Conservation (phyloP, 2,888 invertebrate species). For the Amorpha juglandis region DNA sequence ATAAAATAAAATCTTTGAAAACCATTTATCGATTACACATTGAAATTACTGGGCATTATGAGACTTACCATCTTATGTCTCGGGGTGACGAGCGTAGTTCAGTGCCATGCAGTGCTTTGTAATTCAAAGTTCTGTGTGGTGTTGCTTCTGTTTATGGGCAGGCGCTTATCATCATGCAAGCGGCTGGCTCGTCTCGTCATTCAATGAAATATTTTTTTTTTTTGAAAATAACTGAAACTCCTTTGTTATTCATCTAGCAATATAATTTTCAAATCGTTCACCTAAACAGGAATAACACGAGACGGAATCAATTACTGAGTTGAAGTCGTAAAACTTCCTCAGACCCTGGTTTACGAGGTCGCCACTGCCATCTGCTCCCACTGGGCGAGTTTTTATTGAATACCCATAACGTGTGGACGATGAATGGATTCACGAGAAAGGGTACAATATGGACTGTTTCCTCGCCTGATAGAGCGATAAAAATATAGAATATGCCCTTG, state of each 20-base stretch:
- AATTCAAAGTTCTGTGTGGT: too few relatives aligned
- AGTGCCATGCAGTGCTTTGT: too few relatives aligned
- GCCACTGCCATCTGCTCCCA: slow-evolving; percentile 55
- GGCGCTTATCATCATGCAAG: too few relatives aligned
- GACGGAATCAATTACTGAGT: slow-evolving; percentile 53
- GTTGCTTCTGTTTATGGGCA: too few relatives aligned
- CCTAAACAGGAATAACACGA: slow-evolving; percentile 42
- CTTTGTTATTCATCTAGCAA: not conserved
- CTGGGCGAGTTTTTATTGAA: slow-evolving; percentile 54
- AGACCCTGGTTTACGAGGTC: slow-evolving; percentile 53
- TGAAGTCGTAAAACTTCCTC: slow-evolving; percentile 52
- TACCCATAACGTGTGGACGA: slow-evolving; percentile 50
- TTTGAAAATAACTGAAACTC: not conserved
- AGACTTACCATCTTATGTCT: not conserved
- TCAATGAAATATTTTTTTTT: too few relatives aligned
- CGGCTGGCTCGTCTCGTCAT: too few relatives aligned
- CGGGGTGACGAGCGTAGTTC: too few relatives aligned
- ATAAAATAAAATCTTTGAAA: not conserved
- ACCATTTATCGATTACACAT: not conserved
- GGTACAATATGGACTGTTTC: slow-evolving; percentile 17
- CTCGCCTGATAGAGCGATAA: slow-evolving; percentile 17
- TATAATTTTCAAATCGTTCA: slow-evolving; percentile 9
- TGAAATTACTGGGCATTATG: not conserved
- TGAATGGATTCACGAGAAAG: slow-evolving; percentile 43
- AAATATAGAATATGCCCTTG: slow-evolving; percentile 20